These are phyloP conservation scores for Erebia aethiops DNA, from an alignment of 2,888 invertebrate species.

Conservation along the genomic window DNA sequence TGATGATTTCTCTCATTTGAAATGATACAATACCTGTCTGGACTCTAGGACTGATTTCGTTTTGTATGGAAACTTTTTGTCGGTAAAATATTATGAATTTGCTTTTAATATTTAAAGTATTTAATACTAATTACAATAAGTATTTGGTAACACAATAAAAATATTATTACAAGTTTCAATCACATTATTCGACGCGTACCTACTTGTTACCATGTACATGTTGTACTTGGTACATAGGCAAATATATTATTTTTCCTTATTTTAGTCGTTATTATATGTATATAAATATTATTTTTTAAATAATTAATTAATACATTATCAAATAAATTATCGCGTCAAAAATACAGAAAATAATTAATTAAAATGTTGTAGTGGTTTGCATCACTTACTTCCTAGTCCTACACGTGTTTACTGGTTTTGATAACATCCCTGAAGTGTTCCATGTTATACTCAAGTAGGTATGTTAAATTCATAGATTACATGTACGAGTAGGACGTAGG, in stretches of 20 bases:
- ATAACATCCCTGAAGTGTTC: constrained; percentile 1
- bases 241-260: no score
- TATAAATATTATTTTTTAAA: neutral
- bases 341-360: neutral
- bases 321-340: neutral
- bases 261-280: neutral
- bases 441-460: constrained; percentile 11
- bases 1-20: constrained; percentile 58
- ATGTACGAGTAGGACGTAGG: no score
- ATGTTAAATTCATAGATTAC: neutral
- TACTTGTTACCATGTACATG: no score
- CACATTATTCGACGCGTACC: neutral
- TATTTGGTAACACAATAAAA: no score
- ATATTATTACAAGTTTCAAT: no score
- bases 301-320: neutral
- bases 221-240: no score
- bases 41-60: neutral
- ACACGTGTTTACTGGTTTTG: neutral
- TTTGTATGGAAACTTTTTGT: neutral
- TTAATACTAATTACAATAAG: no score
- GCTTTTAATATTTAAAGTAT: neutral
- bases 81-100: neutral
- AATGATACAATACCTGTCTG: constrained; percentile 37
- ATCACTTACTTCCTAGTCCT: neutral
- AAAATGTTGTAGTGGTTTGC: neutral